Evolutionary conservation across 2,888 invertebrate species (phyloP), one percentile per base, ranked within the genome.

Genomic region (Cetonia aurata): DNA sequence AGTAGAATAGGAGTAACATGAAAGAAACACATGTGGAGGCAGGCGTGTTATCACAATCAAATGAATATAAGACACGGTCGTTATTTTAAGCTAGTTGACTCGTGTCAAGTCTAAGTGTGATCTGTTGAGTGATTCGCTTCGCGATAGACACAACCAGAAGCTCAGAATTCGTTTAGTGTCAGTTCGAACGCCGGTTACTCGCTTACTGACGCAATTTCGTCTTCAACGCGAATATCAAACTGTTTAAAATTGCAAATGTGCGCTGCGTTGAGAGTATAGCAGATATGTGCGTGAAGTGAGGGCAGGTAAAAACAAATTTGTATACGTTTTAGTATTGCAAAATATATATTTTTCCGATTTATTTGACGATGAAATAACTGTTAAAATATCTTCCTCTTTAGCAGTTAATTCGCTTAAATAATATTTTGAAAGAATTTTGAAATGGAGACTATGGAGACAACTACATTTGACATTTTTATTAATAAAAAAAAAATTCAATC

Each of bases 31-130:
- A 69, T 13, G 65, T 69, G 69, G 52, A 44, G 15, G 25, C n/a
- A 52, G 42, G 52, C 67, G 59, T 71, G 71, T 67, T 71, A 71
- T 44, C 57, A 37, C 44, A 67, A 71, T 71, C 71, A 71, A 59
- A 44, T 4, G 25, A 25, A 25, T 1, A 25, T 4, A 25, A 4
- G 25, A 25, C 4, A 25, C 25, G 25, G 25, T 25, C 25, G 25
- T 4, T 25, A 25, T 25, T 25, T 25, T 25, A 25, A 4, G 25
- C 1, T 1, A 25, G 25, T 25, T 25, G 57, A 59, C 68, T 56
- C 68, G 68, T 68, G 68, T 59, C 68, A n/a, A 37, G 10, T 6
- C 33, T 25, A 44, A 25, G 25, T 25, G 62, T 44, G 17, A 62
- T 13, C 17, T 59, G 59, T 9, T 59, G 46, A 59, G 46, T 59